Base-by-base conservation (phyloP, 2,888 invertebrate species). In the Carcina quercana region DNA sequence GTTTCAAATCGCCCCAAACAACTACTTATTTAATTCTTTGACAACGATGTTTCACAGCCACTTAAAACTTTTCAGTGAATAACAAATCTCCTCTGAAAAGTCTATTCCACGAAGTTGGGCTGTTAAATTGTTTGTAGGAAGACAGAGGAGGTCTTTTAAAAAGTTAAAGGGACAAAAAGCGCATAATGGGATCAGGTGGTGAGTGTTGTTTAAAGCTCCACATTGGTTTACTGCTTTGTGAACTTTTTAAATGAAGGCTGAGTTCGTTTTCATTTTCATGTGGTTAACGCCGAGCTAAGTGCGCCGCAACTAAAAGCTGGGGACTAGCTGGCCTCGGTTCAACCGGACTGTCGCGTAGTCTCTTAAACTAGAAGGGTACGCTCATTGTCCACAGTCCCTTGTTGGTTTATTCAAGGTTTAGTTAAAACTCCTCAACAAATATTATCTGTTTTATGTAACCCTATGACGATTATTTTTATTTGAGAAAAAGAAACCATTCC, bases 1-100 rank as follows among this genome's bases (percentile, higher is more conserved):
- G 69, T 48, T 37, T 33, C 37, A 52, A 55, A 49, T 56, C 39
- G 45, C 48, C 50, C 47, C 43, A 46, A 51, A 45, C 38, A 28
- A 45, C 36, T 58, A 59, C 51, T 68, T 63, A 65, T 73, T 72
- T 73, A 72, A 79, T 71, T 72, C 73, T 75, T 74, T 68, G 66
- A 71, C 70, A 67, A 73, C 69, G 66, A 68, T 76, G 74, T 76
- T 78, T 79, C 79, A 73, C 78, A 80, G 74, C 68, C 79, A 78
- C 80, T 80, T 80, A 78, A 80, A 82, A 80, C 65, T 80, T 80
- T 72, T 67, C 67, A 79, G 72, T 75, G 79, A 79, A 80, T 80
- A 80, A 80, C 80, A 82, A 80, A 82, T 79, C 80, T 76, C 59
- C 61, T 68, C 62, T 52, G 63, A 72, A 79, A 76, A 80, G 76